Evolutionary conservation across 1,140 invertebrate genomes (phyloP).

Genomic region (Scaptomyza hsui): DNA sequence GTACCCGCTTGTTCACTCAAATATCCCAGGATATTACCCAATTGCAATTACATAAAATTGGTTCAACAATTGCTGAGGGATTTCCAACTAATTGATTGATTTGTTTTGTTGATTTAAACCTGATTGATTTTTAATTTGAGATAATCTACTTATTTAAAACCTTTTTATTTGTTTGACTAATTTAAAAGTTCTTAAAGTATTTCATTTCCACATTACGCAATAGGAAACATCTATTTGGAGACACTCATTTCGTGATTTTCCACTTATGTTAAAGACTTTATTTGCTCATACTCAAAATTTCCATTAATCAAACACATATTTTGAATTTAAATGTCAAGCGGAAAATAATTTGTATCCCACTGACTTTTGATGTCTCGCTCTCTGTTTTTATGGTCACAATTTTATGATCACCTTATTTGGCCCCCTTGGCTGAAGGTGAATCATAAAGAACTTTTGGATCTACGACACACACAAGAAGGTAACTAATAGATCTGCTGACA

Average conservation of each 20-base stretch:
- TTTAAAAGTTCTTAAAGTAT: too few relatives aligned
- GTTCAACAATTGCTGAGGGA: slow-evolving; percentile 27
- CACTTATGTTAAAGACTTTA: slow-evolving; percentile 4
- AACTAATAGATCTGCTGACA: slow-evolving; percentile 2
- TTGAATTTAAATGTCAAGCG: slow-evolving; percentile 13
- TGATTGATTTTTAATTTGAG: neutral
- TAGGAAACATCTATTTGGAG: too few relatives aligned
- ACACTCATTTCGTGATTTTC: neutral
- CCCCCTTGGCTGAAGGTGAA: slow-evolving; percentile 16
- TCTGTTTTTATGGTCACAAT: slow-evolving; percentile 10
- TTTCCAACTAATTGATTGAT: slow-evolving; percentile 24
- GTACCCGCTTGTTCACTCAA: slow-evolving; percentile 29
- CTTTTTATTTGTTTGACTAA: too few relatives aligned
- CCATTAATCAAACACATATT: slow-evolving; percentile 14
- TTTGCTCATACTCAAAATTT: neutral
- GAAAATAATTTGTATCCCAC: slow-evolving; percentile 31
- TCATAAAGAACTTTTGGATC: slow-evolving; percentile 7
- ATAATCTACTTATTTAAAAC: neutral
- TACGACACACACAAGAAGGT: neutral
- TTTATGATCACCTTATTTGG: slow-evolving; percentile 40
- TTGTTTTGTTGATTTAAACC: neutral
- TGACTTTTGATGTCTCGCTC: slow-evolving; percentile 34
- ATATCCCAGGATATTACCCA: slow-evolving; percentile 10
- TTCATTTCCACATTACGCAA: too few relatives aligned
- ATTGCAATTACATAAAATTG: slow-evolving; percentile 46